A percentile compares a stretch with the other conserved stretches of the same genome.
Conservation (phyloP, 2,797 vertebrate species). For the Tadarida brasiliensis region DNA sequence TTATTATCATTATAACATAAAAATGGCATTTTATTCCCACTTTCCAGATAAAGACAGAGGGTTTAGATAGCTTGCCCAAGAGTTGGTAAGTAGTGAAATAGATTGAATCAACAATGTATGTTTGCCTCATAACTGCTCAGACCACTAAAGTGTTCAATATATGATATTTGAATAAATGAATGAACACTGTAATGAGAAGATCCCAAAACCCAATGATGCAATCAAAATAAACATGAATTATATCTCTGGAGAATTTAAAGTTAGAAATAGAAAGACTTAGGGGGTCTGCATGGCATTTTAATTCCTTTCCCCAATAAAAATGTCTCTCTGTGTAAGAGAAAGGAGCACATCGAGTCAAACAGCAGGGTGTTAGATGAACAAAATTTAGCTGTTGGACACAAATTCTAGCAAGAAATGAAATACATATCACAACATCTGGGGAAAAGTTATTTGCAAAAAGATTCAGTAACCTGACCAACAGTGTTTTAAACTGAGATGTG, state of each 20-base stretch:
- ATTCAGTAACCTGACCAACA: neutral
- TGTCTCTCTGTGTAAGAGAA: neutral
- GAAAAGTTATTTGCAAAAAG: neutral
- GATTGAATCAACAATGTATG: neutral
- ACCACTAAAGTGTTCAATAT: neutral
- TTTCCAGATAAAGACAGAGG: slow-evolving; percentile 25
- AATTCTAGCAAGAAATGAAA: neutral
- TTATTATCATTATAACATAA: neutral
- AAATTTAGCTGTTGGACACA: neutral
- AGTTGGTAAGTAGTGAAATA: neutral
- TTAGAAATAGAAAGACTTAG: neutral
- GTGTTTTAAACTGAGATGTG: neutral
- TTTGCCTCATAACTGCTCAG: neutral
- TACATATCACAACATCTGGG: neutral
- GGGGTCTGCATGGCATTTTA: neutral
- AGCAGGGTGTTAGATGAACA: neutral
- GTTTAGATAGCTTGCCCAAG: neutral
- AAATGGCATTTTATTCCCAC: neutral
- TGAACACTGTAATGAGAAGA: neutral
- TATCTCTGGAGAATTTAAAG: neutral
- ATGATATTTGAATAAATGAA: neutral
- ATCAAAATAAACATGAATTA: slow-evolving; percentile 20
- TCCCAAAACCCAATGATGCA: neutral
- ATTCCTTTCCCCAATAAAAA: neutral
- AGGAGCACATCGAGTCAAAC: neutral